Base-by-base conservation (phyloP, 2,888 invertebrate genomes). In the Sarcophaga rosellei region DNA sequence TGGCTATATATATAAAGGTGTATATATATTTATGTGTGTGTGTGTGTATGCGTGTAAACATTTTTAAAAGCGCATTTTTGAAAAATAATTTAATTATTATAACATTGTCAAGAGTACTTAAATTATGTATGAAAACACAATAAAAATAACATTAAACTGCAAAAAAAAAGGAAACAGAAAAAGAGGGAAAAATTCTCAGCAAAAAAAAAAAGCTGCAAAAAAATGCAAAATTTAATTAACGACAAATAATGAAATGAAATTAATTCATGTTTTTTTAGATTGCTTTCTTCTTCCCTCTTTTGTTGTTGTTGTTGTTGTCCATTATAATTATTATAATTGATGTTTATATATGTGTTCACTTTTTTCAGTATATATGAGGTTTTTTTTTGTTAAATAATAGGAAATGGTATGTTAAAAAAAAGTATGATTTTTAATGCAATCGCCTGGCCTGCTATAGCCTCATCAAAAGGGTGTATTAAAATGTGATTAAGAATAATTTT, bases 191-290 rank as follows among this genome's bases (percentile, higher is more conserved):
- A 62, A 35, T 35, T 2, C 35, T 35, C 35, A 35, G 35, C 1
- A 35, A 35, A 6, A 35, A 3, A 3, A 35, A 44, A 53, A 53
- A 15, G 1, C 15, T 35, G 45, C 12, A 66, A 20, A 76, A 21
- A 44, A 59, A 65, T 65, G 17, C 15, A 20, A 79, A 72, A 63
- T 72, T 73, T 61, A 66, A 80, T 80, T 73, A 73, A 73, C 59
- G 25, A n/a, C 47, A 65, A 66, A 80, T 66, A 66, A 80, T 72
- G 44, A n/a, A 21, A 59, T 66, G 15, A 4, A 59, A 20, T 73
- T 65, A 45, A 73, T 47, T 23, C 63, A 79, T 73, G 66, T 65
- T 45, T 45, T 65, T 59, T 8, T 65, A 35, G 47, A 68, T 47
- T 21, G 45, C 8, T 45, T 68, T 68, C 20, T 44, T 23, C 11